Evolutionary conservation across 2,888 invertebrate species (phyloP), one percentile per base, ranked within the genome.

Genomic region (Mesochorus sp.): DNA sequence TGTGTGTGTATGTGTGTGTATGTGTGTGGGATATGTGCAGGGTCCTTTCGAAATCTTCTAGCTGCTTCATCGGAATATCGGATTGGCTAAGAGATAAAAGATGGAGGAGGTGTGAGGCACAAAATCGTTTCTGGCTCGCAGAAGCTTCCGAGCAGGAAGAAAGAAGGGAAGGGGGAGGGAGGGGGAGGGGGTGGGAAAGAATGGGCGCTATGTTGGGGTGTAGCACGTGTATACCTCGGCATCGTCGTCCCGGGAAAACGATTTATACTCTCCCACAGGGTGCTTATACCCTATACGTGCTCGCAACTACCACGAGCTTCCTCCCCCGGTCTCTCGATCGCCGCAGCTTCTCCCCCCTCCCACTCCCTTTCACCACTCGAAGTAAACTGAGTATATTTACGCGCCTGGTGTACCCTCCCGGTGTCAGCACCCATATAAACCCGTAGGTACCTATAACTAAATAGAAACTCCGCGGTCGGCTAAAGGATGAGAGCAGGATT

Each of bases 61-160:
- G 75, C 34, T 47, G 47, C 19, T 62, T 44, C 67, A 67, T 74
- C 49, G 37, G 64, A 66, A 66, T 66, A 73, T 66, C 37, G 66
- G 39, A 55, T 49, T 51, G 49, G 39, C 28, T n/a, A 26, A 2
- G 26, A 26, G 34, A 44, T 14, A 62, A 2, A 19, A 5, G 21
- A 51, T 6, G 28, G 26, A 3, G 17, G 39, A 39, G 53, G 26
- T 12, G 24, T 10, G 49, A 59, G 57, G 47, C 26, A 55, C 28
- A n/a, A 66, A 57, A 59, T 42, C 49, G 51, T 67, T 67, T 61
- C 24, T 24, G 37, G 39, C 24, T 28, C 44, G 47, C 42, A 31
- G 39, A 12, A 44, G 37, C 24, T 57, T 21, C 21, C 47, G 61
- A 28, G 39, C 61, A 59, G 28, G 19, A 12, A 8, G 39, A 70